phyloP scores from a whole-genome alignment of 1,140 invertebrate genomes.

The Phymorhynchus buccinoides region DNA sequence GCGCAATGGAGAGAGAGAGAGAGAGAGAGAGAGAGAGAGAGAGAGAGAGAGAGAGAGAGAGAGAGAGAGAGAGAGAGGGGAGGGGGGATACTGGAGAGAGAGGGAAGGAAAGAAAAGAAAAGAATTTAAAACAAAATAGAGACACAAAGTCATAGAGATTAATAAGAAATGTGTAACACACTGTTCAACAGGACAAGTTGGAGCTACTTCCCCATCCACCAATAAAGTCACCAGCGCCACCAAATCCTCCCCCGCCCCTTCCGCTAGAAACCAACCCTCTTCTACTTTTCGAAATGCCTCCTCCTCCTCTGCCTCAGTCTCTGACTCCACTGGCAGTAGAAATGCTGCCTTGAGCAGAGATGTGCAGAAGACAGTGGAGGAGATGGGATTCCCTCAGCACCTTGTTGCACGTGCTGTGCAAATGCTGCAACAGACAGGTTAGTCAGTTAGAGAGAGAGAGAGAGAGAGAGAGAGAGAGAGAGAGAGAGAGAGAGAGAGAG shows the following conservation, averaged over 20 bases:
- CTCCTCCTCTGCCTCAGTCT: not conserved
- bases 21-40: too few relatives aligned
- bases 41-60: too few relatives aligned
- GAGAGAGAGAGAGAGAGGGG: too few relatives aligned
- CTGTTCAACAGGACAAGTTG: not conserved
- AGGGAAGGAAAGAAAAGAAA: not conserved
- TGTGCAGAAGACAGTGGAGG: not conserved
- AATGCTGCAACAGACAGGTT: slow-evolving; percentile 5
- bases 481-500: too few relatives aligned
- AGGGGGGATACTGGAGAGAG: not conserved
- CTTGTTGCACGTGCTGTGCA: not conserved
- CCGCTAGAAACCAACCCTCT: not conserved
- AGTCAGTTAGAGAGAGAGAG: not conserved
- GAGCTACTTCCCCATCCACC: not conserved
- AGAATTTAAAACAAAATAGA: not conserved
- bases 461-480: not conserved
- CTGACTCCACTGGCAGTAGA: not conserved
- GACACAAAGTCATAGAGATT: not conserved
- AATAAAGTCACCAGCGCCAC: not conserved
- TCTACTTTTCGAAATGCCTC: not conserved
- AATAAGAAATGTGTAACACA: not conserved
- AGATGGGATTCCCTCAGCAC: not conserved
- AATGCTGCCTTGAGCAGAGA: not conserved
- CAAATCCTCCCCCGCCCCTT: not conserved
- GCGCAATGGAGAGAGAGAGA: too few relatives aligned